phyloP scores from a whole-genome alignment of 2,797 vertebrate species.

The Neopelma chrysocephalum region DNA sequence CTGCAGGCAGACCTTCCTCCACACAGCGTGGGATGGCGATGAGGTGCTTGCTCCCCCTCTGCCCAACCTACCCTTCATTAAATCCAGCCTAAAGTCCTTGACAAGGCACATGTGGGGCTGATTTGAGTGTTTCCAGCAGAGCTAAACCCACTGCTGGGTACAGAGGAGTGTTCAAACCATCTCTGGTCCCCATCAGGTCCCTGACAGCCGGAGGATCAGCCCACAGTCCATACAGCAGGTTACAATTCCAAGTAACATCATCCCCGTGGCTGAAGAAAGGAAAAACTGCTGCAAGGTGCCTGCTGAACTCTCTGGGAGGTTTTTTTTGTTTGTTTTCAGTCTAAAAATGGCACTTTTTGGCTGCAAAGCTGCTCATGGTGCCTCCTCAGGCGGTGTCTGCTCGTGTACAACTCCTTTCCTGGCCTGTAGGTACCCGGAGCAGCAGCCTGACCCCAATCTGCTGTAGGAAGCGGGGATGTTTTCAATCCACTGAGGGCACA shows the following conservation, averaged over 20 bases:
- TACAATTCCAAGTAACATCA: background rate
- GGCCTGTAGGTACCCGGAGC: background rate
- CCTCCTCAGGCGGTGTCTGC: background rate
- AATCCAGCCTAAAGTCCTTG: background rate
- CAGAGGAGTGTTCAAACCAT: rapidly evolving
- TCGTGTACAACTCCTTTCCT: rapidly evolving
- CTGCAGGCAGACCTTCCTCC: background rate
- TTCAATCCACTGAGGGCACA: background rate
- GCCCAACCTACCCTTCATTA: rapidly evolving
- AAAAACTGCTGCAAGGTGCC: background rate
- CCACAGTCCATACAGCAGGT: rapidly evolving
- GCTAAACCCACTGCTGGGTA: background rate
- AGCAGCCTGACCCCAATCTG: background rate
- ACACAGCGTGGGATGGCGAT: rapidly evolving
- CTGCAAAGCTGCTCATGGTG: background rate
- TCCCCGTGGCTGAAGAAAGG: rapidly evolving
- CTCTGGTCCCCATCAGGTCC: background rate
- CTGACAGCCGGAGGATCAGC: background rate
- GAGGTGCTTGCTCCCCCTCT: background rate
- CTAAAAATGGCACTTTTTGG: background rate
- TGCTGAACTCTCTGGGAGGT: background rate
- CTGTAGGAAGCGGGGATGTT: background rate
- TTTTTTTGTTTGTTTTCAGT: background rate
- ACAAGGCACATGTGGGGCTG: rapidly evolving
- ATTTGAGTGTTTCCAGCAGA: background rate